A percentile compares a stretch with the other conserved stretches of the same genome.
Conservation (phyloP, 2,888 invertebrate genomes). For the Clistopyga incitator region DNA sequence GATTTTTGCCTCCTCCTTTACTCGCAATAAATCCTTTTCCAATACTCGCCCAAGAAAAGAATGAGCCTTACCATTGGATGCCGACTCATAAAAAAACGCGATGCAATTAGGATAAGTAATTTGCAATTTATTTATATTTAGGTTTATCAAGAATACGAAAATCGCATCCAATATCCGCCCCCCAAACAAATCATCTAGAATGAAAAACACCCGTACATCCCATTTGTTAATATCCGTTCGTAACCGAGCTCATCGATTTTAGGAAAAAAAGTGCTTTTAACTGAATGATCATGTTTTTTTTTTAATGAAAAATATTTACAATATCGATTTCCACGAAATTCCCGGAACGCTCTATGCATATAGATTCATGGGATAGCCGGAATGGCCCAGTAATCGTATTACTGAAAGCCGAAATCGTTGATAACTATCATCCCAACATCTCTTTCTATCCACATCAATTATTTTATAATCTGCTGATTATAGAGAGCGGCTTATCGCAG, state of each 20-base stretch:
- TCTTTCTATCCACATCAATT: conserved; percentile 8
- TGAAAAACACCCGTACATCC: background rate
- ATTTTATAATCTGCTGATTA: background rate
- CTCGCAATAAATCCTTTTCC: conserved; percentile 42
- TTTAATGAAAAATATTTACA: too few relatives aligned
- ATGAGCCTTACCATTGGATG: background rate
- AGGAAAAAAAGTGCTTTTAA: too few relatives aligned
- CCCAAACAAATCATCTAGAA: background rate
- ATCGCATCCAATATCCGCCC: background rate
- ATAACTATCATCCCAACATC: background rate
- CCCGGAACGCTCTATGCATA: background rate
- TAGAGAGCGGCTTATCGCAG: background rate
- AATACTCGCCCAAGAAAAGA: conserved; percentile 21
- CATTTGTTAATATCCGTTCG: too few relatives aligned
- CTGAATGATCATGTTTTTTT: too few relatives aligned
- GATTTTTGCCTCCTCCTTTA: conserved; percentile 22
- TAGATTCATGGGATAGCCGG: background rate
- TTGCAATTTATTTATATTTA: conserved; percentile 1
- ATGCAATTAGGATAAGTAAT: background rate
- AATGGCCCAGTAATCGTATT: background rate
- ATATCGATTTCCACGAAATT: background rate
- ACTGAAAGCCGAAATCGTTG: background rate
- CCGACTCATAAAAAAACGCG: background rate
- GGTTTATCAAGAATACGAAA: background rate
- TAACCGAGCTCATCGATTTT: too few relatives aligned